Evolutionary conservation across 2,797 vertebrate species (phyloP), one percentile per base, ranked within the genome.

Genomic region (Psittacula echo): DNA sequence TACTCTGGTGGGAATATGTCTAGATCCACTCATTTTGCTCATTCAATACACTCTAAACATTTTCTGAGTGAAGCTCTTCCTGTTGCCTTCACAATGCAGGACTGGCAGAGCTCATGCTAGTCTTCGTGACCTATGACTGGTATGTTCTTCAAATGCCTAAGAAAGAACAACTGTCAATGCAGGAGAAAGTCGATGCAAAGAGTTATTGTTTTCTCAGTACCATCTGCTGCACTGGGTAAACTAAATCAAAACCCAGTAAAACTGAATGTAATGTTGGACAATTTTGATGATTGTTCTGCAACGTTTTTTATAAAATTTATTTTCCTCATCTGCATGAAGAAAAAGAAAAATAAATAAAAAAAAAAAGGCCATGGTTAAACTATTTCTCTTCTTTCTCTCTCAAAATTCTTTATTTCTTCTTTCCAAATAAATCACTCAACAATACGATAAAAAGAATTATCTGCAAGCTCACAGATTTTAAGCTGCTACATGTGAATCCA

Each of bases 181-280:
- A 65, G 47, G 39, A 94, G 26, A 83, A 92, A 85, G 45, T 34
- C 2, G 0, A 87, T 39, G 61, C 48, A 84, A 89, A 86, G 68
- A 76, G 45, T 72, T n/a, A 73, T 0, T 92, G 81, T 89, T 75
- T 85, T 67, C 77, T 61, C 48, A 62, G 34, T 34, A 64, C 39
- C 76, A 85, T 75, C 80, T 94, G 73, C 66, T 85, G 56, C n/a
- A 44, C 24, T 76, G 58, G 8, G n/a, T 70, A 94, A 95, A 92
- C 44, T 10, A 79, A 91, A 94, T 34, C 2, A 81, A 87, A 75
- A 72, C 14, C 4, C 8, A 66, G 13, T 39, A 65, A 85, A 81
- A 93, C n/a, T 70, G 67, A 87, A 76, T 22, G 23, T 20, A 78
- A 90, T 82, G 64, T 34, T 44, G 27, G 44, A 50, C 41, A 70